phyloP scores from a whole-genome alignment of 2,113 vertebrate species.

The Oncorhynchus keta region DNA sequence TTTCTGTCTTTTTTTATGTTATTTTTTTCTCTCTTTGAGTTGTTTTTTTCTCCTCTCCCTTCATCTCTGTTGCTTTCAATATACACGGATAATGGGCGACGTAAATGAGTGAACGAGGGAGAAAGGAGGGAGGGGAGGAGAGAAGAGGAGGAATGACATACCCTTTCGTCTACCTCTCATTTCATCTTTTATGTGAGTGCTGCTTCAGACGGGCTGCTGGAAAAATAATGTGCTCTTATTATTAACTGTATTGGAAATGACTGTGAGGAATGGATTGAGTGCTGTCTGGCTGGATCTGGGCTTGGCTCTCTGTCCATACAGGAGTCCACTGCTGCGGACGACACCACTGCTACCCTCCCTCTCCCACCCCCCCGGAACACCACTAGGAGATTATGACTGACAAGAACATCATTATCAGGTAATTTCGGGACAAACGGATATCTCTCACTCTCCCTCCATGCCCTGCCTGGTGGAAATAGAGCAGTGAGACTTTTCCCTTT shows the following conservation, averaged over 20 bases:
- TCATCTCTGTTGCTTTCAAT: constrained; percentile 60
- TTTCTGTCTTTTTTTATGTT: not conserved
- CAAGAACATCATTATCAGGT: constrained; percentile 60
- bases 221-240: constrained; percentile 35
- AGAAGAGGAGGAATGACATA: constrained; percentile 48
- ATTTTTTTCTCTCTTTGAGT: constrained; percentile 39
- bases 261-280: not conserved
- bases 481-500: constrained; percentile 11
- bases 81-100: constrained; percentile 71
- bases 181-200: constrained; percentile 48
- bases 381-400: constrained; percentile 64
- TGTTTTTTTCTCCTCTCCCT: constrained; percentile 50
- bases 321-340: constrained; percentile 37
- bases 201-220: constrained; percentile 29
- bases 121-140: not conserved
- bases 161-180: constrained; percentile 60
- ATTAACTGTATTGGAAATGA: constrained; percentile 53
- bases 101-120: constrained; percentile 67
- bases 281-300: not conserved
- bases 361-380: constrained; percentile 32
- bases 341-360: not conserved
- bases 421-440: constrained; percentile 53
- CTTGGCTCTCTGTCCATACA: constrained; percentile 23
- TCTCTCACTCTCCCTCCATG: not conserved
- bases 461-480: not conserved